Evolutionary conservation across 2,113 vertebrate species (phyloP), one percentile per base, ranked within the genome.

Genomic region (Vulpes vulpes): DNA sequence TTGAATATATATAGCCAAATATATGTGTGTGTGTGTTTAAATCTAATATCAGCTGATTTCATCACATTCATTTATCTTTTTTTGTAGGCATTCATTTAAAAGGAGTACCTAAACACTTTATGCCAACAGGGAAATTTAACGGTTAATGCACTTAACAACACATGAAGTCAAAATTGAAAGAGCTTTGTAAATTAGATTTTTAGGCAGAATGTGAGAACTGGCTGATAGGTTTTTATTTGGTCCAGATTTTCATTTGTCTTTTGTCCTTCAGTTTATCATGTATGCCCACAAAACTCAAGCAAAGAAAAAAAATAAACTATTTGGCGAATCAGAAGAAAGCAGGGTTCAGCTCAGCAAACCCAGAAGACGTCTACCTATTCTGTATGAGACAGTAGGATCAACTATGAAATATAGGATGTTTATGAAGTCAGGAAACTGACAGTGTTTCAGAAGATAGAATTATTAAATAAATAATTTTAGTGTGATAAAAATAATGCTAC

Each of bases 211-310:
- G 30, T 90, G 60, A 81, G 27, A 62, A 27, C 15, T 2, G 6
- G 1, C 38, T 51, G 14, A 64, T n/a, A 86, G 19, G 51, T 49
- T 43, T 89, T 95, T 84, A 91, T 88, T 32, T 73, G 12, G 22
- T 15, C 49, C 38, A 23, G 2, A 3, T 43, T 92, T 92, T 53
- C 15, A 22, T 69, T 55, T 22, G 17, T 67, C 27, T 35, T 83
- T 62, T 91, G 17, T 71, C 35, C 88, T 94, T 92, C 32, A 80
- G 32, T 64, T 95, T 96, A 57, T 69, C 62, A 65, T 8, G 25
- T 49, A 3, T 89, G 15, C 20, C 17, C 27, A 79, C 9, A 92
- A 69, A 95, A 49, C n/a, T 82, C n/a, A 65, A 95, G 19, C 38
- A 62, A 59, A 65, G 1, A 19, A 87, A 86, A 93, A 93, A 32